A percentile compares a stretch with the other conserved stretches of the same genome.
Conservation (phyloP, 2,113 vertebrate species). For the Himantopus leucocephalus region DNA sequence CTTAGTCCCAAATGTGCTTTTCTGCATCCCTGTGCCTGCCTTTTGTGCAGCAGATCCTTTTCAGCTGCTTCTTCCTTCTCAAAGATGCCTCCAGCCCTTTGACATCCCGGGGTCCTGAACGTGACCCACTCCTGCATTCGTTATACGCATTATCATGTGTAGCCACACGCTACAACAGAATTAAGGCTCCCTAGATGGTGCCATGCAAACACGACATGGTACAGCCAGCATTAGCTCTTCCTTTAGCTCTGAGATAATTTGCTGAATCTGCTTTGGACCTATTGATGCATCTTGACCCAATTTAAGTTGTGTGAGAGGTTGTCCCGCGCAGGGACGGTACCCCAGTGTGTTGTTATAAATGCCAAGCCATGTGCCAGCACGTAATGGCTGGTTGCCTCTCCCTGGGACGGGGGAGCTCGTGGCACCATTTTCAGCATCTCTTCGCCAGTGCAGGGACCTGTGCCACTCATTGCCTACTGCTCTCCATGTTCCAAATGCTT, state of each 20-base stretch:
- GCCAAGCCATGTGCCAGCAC: background rate
- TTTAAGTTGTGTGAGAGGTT: background rate
- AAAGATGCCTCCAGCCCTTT: background rate
- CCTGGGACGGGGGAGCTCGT: background rate
- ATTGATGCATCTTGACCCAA: background rate
- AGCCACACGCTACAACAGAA: background rate
- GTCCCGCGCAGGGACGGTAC: background rate
- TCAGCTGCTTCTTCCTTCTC: background rate
- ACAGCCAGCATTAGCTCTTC: background rate
- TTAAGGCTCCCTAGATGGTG: background rate
- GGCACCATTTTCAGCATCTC: background rate
- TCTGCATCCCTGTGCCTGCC: background rate
- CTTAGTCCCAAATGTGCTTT: background rate
- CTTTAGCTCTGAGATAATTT: background rate
- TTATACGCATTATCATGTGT: rapidly evolving
- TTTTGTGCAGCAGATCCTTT: background rate
- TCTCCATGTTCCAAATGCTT: rapidly evolving
- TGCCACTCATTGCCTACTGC: background rate
- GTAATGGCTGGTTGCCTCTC: background rate
- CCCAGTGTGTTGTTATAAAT: background rate
- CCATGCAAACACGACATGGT: rapidly evolving
- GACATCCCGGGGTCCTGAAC: background rate
- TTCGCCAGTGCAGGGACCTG: background rate
- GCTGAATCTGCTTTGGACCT: background rate
- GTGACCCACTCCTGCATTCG: background rate